Percentiles rank a stretch among this genome's conserved stretches.
phyloP scores from a whole-genome alignment of 2,113 vertebrate genomes.

The Phaethornis superciliosus region DNA sequence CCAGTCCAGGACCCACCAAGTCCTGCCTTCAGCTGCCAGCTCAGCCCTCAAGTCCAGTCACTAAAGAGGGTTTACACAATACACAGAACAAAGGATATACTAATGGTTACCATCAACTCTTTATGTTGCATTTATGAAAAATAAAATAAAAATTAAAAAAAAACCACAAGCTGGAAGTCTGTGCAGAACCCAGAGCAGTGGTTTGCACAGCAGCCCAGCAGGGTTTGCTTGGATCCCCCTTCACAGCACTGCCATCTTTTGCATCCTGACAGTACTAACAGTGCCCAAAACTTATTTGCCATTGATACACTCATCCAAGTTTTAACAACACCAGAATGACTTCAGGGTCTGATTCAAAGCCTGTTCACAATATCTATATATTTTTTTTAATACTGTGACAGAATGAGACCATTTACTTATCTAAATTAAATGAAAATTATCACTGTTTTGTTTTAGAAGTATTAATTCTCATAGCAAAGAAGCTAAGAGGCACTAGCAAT shows the following conservation, averaged over 20 bases:
- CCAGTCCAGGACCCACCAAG: not conserved
- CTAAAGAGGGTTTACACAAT: not conserved
- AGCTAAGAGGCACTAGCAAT: not conserved
- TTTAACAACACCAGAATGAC: not conserved
- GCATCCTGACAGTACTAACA: not conserved
- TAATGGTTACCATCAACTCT: not conserved
- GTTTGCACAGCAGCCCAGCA: accelerated
- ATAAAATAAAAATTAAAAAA: not conserved
- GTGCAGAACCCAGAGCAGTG: not conserved
- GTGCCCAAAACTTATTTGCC: not conserved
- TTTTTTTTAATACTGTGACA: not conserved
- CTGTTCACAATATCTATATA: accelerated
- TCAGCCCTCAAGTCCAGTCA: not conserved
- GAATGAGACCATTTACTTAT: not conserved
- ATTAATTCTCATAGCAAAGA: not conserved
- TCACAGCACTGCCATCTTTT: constrained; percentile 35
- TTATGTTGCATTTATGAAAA: not conserved
- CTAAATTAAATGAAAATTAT: not conserved
- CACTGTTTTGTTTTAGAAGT: not conserved
- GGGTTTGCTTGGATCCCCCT: not conserved
- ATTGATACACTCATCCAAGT: not conserved
- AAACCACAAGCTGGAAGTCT: not conserved
- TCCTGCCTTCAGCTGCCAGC: not conserved
- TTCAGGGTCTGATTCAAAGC: not conserved
- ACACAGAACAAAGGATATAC: not conserved